Evolutionary conservation across 2,113 vertebrate genomes (phyloP).

Genomic region (Gallinago undulata): DNA sequence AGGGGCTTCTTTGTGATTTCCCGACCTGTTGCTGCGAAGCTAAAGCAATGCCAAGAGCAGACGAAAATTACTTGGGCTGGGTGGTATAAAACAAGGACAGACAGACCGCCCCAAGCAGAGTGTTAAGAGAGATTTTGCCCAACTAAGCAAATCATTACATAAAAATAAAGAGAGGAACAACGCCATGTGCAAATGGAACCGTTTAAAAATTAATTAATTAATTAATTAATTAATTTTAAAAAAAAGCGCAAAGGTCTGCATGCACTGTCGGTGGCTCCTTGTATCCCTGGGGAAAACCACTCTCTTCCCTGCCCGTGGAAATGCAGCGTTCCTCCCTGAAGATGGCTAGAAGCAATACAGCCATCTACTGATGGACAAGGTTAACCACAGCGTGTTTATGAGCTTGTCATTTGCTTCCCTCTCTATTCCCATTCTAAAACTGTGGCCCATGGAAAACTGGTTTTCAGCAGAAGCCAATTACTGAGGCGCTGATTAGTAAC

Average conservation of each 20-base stretch:
- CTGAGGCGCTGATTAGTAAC: background rate
- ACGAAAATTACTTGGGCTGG: background rate
- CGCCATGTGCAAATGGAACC: background rate
- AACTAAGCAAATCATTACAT: background rate
- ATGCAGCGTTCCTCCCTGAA: background rate
- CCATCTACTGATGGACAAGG: constrained; percentile 60
- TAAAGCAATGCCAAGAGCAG: background rate
- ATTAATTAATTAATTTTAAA: too few species aligned
- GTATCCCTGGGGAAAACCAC: background rate
- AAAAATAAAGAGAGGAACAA: background rate
- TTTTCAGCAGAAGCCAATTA: constrained; percentile 36
- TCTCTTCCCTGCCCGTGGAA: background rate
- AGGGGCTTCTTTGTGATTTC: background rate
- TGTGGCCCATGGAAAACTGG: background rate
- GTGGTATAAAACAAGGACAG: background rate
- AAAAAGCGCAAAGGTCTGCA: background rate
- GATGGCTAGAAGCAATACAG: constrained; percentile 45
- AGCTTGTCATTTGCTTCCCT: background rate
- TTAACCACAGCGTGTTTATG: constrained; percentile 13
- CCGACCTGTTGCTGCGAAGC: background rate
- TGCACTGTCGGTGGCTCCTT: background rate
- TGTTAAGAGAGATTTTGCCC: background rate
- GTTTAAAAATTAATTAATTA: background rate
- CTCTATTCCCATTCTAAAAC: background rate
- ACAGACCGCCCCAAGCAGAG: background rate